Evolutionary conservation across 2,797 vertebrate species (phyloP).

Genomic region (Anisognathus igniventris): DNA sequence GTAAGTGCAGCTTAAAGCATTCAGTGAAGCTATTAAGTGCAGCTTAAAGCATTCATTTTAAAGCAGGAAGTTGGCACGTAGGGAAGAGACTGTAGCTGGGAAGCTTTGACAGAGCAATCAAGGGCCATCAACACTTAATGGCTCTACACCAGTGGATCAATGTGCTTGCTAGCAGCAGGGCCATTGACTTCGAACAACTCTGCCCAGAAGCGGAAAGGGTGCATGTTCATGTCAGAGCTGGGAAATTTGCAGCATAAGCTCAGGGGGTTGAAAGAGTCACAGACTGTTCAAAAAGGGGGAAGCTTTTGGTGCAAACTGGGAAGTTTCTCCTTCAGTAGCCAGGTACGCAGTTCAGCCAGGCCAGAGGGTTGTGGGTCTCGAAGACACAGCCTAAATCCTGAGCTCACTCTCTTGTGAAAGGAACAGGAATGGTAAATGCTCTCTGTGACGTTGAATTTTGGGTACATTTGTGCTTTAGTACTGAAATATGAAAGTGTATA

Average conservation of each 20-base stretch:
- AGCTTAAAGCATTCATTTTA: conserved; percentile 14
- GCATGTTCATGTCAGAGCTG: background rate
- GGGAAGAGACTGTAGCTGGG: background rate
- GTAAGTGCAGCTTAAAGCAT: background rate
- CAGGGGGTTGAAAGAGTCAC: background rate
- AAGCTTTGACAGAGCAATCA: conserved; percentile 59
- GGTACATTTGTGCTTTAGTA: background rate
- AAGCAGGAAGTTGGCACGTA: conserved; percentile 20
- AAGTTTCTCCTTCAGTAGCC: background rate
- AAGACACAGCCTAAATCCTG: background rate
- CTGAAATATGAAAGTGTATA: background rate
- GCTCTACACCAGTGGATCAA: conserved; percentile 40
- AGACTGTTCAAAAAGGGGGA: background rate
- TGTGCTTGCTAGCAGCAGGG: conserved; percentile 26
- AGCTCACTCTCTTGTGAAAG: background rate
- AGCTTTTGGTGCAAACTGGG: background rate
- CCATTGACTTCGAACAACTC: conserved; percentile 13
- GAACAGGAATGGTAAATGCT: background rate
- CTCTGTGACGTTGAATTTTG: background rate
- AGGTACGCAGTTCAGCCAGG: background rate
- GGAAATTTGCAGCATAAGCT: background rate
- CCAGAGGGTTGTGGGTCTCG: background rate
- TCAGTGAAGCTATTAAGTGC: background rate
- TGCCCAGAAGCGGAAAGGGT: background rate
- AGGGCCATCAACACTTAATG: conserved; percentile 51